Conservation (phyloP, 2,113 vertebrate species). For the Ciconia maguari region DNA sequence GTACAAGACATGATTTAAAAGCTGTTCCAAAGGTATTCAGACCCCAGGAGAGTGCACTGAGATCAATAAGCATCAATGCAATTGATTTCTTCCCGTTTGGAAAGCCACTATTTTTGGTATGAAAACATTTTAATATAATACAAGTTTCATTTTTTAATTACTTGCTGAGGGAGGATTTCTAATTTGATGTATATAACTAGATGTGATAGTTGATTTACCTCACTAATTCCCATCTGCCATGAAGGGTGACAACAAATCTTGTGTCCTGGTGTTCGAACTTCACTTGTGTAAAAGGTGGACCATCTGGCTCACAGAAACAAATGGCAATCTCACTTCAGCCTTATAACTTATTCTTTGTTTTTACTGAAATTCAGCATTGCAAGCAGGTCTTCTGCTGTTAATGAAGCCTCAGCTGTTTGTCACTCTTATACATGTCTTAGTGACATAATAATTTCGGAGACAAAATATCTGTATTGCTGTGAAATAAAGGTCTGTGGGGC, state of each 20-base stretch:
- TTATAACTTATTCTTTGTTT: background rate
- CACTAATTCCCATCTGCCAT: background rate
- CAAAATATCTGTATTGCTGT: background rate
- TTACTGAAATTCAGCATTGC: background rate
- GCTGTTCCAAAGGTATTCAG: slow-evolving; percentile 83
- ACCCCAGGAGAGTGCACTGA: slow-evolving; percentile 67
- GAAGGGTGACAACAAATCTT: background rate
- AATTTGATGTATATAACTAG: background rate
- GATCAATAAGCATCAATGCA: slow-evolving; percentile 78
- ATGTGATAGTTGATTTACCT: background rate
- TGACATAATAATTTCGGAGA: background rate
- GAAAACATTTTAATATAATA: background rate
- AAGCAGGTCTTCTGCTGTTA: background rate
- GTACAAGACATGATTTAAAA: slow-evolving; percentile 83
- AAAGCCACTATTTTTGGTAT: slow-evolving; percentile 88
- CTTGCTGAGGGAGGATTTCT: background rate
- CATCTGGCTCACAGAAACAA: background rate
- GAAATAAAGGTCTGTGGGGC: background rate
- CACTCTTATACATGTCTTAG: background rate
- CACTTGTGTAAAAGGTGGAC: background rate
- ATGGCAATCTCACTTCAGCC: background rate
- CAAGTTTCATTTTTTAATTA: background rate
- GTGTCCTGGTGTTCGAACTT: background rate
- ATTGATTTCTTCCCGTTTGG: slow-evolving; percentile 89
- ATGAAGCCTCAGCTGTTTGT: background rate